Percentiles rank a stretch among this genome's conserved stretches.
Conservation (phyloP, 1,140 invertebrate genomes). For the Bombus pyrosoma region DNA sequence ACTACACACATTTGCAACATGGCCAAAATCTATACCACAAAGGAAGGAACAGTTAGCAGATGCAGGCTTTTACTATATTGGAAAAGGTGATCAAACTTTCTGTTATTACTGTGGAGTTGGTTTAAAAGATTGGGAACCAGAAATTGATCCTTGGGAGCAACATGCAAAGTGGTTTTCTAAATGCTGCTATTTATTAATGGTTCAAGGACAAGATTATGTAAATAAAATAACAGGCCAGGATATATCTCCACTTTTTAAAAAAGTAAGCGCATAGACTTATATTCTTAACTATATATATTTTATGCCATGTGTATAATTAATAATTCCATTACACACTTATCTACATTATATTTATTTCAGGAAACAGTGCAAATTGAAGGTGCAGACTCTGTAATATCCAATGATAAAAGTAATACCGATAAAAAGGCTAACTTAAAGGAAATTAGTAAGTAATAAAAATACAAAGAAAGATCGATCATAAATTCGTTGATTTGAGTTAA, state of each 20-base stretch:
- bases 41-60: slow-evolving; percentile 90
- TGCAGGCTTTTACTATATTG: slow-evolving; percentile 96
- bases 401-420: slow-evolving; percentile 1
- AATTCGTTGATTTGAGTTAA: neutral
- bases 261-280: slow-evolving; percentile 65
- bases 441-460: slow-evolving; percentile 20
- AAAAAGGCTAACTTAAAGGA: slow-evolving; percentile 27
- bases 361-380: slow-evolving; percentile 33
- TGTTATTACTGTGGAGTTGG: slow-evolving; percentile 93
- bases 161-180: slow-evolving; percentile 95
- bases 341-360: slow-evolving; percentile 64
- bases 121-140: slow-evolving; percentile 90
- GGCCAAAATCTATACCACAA: slow-evolving; percentile 90
- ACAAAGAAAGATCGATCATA: neutral
- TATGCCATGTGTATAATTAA: slow-evolving; percentile 21
- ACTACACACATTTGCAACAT: slow-evolving; percentile 87
- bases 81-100: slow-evolving; percentile 90
- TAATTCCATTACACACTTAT: slow-evolving; percentile 9
- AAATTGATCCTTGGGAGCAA: slow-evolving; percentile 95
- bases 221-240: slow-evolving; percentile 76
- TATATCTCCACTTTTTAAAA: slow-evolving; percentile 67
- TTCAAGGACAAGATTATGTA: slow-evolving; percentile 88
- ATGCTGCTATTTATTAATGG: slow-evolving; percentile 91
- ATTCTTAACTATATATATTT: neutral
- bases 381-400: neutral